Conservation (phyloP, 2,888 invertebrate species). For the Diploptera punctata region DNA sequence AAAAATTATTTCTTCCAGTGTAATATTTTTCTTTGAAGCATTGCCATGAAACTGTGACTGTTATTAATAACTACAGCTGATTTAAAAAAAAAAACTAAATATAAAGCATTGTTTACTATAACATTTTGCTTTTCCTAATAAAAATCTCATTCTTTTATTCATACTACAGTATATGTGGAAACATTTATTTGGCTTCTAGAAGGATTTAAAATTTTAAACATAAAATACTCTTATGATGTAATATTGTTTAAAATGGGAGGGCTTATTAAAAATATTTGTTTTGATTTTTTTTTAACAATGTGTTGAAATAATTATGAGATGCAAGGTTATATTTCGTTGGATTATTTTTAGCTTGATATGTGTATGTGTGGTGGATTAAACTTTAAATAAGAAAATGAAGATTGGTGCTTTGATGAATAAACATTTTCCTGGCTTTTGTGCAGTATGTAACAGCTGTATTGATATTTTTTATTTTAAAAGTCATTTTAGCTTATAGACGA, state of each 20-base stretch:
- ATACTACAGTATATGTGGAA: not conserved
- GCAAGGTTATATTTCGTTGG: not conserved
- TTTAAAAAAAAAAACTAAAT: not conserved
- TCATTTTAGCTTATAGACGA: slow-evolving; percentile 11
- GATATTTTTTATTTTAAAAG: slow-evolving; percentile 12
- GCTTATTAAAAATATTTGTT: not conserved
- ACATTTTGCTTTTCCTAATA: too few relatives aligned
- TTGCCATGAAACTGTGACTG: too few relatives aligned
- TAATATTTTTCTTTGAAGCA: slow-evolving; percentile 4
- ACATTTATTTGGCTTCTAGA: not conserved
- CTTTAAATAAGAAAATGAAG: slow-evolving; percentile 8
- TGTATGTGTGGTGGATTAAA: slow-evolving; percentile 1
- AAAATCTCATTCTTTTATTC: slow-evolving; percentile 1
- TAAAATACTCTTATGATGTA: slow-evolving; percentile 5
- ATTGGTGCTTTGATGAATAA: slow-evolving; percentile 17
- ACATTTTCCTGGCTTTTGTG: slow-evolving; percentile 21
- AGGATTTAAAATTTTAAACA: not conserved
- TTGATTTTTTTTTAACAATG: slow-evolving; percentile 5
- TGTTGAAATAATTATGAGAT: not conserved
- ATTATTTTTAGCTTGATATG: not conserved
- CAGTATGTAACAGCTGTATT: slow-evolving; percentile 25
- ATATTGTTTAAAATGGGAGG: not conserved
- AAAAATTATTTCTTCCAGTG: not conserved
- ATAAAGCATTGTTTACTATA: not conserved
- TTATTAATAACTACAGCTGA: not conserved